Conservation (phyloP, 2,888 invertebrate genomes). For the Teinopalpus imperialis region DNA sequence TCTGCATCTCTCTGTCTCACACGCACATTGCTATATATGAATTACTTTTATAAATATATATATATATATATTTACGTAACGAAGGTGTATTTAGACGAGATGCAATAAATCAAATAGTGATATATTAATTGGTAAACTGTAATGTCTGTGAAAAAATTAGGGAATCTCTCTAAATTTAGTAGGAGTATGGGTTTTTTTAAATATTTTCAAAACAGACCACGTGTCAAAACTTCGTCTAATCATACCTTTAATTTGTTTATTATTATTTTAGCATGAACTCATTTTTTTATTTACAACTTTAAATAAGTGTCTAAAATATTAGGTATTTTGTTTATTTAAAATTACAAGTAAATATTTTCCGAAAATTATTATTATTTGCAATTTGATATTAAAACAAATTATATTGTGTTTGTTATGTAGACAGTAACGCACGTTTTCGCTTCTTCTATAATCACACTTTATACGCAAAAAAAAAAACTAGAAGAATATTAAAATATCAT, state of each 20-base stretch:
- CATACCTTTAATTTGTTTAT: constrained; percentile 12
- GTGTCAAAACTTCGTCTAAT: constrained; percentile 22
- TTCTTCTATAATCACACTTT: constrained; percentile 11
- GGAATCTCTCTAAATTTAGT: too few species aligned
- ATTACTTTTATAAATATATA: constrained; percentile 23
- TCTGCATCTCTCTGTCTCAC: constrained; percentile 71
- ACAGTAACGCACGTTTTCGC: constrained; percentile 19
- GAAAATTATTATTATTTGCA: too few species aligned
- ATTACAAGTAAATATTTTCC: too few species aligned
- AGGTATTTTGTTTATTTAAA: too few species aligned
- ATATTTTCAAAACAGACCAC: too few species aligned
- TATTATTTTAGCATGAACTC: constrained; percentile 18
- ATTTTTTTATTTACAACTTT: constrained; percentile 11
- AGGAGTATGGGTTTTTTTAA: too few species aligned
- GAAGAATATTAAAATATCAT: neutral
- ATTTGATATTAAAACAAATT: neutral
- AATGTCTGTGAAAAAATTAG: too few species aligned
- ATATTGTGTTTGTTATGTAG: constrained; percentile 13
- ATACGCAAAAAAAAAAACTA: neutral
- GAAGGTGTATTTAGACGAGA: constrained; percentile 23
- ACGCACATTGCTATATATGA: constrained; percentile 57
- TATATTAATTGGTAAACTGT: too few species aligned
- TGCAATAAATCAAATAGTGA: neutral
- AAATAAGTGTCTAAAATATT: constrained; percentile 2
- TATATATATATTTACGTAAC: constrained; percentile 27